Conservation (phyloP, 2,113 vertebrate species). For the Heptranchias perlo region DNA sequence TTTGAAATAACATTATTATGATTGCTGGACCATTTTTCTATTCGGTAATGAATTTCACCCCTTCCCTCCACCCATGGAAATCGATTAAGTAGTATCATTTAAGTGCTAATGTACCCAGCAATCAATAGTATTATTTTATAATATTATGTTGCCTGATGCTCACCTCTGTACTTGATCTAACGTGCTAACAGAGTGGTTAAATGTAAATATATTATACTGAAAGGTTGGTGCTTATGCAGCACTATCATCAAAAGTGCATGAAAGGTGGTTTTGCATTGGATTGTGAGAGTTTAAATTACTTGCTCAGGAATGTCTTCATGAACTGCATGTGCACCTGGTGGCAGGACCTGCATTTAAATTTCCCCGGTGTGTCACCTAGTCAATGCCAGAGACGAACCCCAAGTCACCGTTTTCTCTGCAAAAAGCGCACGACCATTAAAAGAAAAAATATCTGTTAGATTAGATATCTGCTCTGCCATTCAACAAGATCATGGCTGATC, state of each 20-base stretch:
- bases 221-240: background rate
- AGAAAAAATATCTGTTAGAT: background rate
- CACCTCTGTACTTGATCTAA: background rate
- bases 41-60: conserved; percentile 14
- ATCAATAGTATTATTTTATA: conserved; percentile 11
- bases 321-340: conserved; percentile 55
- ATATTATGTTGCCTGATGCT: background rate
- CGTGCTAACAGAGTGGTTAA: background rate
- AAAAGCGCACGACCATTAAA: background rate
- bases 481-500: too few relatives aligned
- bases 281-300: conserved; percentile 40
- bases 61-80: background rate
- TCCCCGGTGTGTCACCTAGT: background rate
- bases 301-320: conserved; percentile 55
- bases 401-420: background rate
- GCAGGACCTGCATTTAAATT: conserved; percentile 59
- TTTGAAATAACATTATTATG: background rate
- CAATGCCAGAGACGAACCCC: background rate
- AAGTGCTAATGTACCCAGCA: background rate
- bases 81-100: conserved; percentile 8
- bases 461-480: too few relatives aligned
- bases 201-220: background rate
- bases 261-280: conserved; percentile 1
- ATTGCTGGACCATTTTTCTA: background rate
- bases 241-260: background rate